phyloP scores from a whole-genome alignment of 2,113 vertebrate species.

The Eidolon helvum region DNA sequence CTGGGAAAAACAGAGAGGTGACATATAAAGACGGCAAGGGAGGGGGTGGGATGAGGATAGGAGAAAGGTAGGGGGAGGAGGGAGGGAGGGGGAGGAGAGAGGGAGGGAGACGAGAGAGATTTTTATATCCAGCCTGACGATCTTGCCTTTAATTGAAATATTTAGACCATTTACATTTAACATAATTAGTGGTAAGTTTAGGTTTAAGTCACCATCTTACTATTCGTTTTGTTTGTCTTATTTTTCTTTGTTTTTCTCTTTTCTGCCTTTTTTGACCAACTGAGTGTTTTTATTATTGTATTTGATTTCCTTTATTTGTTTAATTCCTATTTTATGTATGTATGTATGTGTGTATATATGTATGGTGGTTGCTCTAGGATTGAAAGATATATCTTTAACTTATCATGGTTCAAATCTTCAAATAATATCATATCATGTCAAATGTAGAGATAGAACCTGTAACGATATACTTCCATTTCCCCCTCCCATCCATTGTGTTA shows the following conservation, averaged over 20 bases:
- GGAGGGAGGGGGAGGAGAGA: background rate
- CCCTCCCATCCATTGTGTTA: background rate
- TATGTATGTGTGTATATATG: background rate
- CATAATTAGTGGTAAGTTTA: background rate
- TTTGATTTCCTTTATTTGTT: background rate
- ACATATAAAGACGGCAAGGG: background rate
- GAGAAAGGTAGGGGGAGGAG: background rate
- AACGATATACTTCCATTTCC: background rate
- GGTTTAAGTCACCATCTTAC: background rate
- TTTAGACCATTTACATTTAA: conserved; percentile 2
- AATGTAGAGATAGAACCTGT: background rate
- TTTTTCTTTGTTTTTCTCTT: background rate
- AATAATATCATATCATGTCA: background rate
- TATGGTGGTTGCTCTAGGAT: background rate
- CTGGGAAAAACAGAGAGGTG: background rate
- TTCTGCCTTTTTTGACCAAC: background rate
- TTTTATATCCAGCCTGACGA: background rate
- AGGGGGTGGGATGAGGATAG: background rate
- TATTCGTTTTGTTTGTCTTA: background rate
- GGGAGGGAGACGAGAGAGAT: background rate
- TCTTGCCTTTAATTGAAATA: background rate
- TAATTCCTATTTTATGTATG: background rate
- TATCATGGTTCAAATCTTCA: background rate
- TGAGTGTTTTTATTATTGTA: background rate
- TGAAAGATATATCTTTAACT: background rate